Conservation (phyloP, 2,888 invertebrate species). For the Mythimna ferrago region DNA sequence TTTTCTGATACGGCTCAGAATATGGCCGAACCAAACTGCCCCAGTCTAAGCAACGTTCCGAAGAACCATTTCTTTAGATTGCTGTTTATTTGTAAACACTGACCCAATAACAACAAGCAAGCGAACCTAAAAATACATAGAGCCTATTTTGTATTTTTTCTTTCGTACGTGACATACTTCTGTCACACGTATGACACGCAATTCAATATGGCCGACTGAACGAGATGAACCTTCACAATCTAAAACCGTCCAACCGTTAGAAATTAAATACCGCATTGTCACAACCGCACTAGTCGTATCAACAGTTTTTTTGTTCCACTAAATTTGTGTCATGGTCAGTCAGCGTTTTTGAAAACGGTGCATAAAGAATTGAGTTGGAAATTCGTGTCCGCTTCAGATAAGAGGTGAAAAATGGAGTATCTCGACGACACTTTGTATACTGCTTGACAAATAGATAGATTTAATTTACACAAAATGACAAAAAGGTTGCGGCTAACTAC, state of each 20-base stretch:
- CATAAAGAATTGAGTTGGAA: slow-evolving; percentile 19
- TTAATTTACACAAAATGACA: too few species aligned
- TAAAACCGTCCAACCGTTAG: slow-evolving; percentile 7
- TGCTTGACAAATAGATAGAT: neutral
- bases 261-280: slow-evolving; percentile 31
- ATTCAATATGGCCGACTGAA: slow-evolving; percentile 29
- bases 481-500: too few species aligned
- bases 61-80: neutral
- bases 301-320: slow-evolving; percentile 20
- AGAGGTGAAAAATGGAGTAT: neutral
- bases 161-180: slow-evolving; percentile 32
- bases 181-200: slow-evolving; percentile 24
- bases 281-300: slow-evolving; percentile 10
- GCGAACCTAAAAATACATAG: slow-evolving; percentile 16
- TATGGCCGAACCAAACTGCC: too few species aligned
- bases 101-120: neutral
- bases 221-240: slow-evolving; percentile 20
- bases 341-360: slow-evolving; percentile 26
- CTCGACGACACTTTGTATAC: neutral
- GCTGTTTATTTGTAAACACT: neutral
- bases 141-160: slow-evolving; percentile 2
- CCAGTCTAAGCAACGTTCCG: too few species aligned
- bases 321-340: slow-evolving; percentile 20
- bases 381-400: neutral
- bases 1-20: too few species aligned